Conservation (phyloP, 2,797 vertebrate genomes). For the Megalops cyprinoides region DNA sequence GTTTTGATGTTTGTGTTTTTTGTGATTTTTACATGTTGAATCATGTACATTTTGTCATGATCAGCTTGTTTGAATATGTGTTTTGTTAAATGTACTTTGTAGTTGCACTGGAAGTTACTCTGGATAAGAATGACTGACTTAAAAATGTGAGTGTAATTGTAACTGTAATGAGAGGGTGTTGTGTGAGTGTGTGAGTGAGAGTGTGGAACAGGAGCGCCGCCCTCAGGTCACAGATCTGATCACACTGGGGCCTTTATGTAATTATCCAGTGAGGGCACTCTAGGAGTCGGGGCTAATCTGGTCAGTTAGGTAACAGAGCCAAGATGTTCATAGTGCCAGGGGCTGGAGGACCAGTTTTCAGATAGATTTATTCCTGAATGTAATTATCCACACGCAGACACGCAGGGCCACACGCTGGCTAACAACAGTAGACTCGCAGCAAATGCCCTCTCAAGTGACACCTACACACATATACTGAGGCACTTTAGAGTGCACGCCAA, state of each 20-base stretch:
- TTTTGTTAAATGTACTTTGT: too few relatives aligned
- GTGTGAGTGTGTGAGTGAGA: too few relatives aligned
- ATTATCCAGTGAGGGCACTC: background rate
- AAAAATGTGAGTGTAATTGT: too few relatives aligned
- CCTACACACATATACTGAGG: background rate
- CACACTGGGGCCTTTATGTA: constrained; percentile 15
- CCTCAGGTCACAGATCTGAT: background rate
- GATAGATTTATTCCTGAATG: constrained; percentile 10
- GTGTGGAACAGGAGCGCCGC: background rate
- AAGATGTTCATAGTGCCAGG: constrained; percentile 11
- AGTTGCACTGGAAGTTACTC: too few relatives aligned
- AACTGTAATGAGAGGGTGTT: too few relatives aligned
- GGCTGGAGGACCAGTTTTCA: background rate
- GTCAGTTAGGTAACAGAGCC: background rate
- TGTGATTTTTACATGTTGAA: too few relatives aligned
- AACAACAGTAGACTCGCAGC: background rate
- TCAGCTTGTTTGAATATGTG: too few relatives aligned
- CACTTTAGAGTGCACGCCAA: background rate
- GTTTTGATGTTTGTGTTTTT: too few relatives aligned
- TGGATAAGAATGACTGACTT: too few relatives aligned
- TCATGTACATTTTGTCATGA: too few relatives aligned
- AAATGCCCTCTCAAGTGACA: background rate
- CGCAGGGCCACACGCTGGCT: background rate
- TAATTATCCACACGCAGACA: background rate
- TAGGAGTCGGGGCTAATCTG: background rate